Evolutionary conservation across 2,797 vertebrate species (phyloP).

Genomic region (Crax fasciolata): DNA sequence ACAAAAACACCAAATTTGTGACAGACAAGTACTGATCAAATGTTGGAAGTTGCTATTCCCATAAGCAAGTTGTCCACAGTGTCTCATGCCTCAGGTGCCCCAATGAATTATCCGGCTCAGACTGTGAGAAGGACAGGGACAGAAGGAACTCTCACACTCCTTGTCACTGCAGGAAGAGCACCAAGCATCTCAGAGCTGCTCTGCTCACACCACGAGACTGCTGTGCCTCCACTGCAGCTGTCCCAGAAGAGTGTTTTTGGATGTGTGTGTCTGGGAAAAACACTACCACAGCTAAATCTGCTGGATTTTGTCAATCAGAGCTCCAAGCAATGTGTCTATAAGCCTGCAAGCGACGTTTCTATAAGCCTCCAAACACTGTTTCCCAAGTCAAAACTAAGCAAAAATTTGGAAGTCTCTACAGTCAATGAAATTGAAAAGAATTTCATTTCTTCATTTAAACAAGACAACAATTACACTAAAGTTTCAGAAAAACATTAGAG

Average conservation of each 20-base stretch:
- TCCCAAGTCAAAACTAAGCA: background rate
- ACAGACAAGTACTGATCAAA: background rate
- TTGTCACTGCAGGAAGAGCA: background rate
- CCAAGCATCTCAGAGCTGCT: background rate
- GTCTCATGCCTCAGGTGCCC: background rate
- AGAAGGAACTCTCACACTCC: background rate
- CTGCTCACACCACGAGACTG: background rate
- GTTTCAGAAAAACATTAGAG: background rate
- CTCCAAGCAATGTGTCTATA: background rate
- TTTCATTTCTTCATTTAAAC: background rate
- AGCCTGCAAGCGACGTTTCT: background rate
- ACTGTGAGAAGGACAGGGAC: background rate
- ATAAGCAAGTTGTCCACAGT: fast-evolving
- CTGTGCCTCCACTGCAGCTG: background rate
- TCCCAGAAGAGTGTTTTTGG: background rate
- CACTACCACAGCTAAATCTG: background rate
- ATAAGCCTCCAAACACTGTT: background rate
- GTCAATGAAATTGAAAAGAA: background rate
- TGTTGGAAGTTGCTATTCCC: background rate
- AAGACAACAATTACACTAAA: background rate
- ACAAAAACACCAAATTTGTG: background rate
- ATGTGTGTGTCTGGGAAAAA: background rate
- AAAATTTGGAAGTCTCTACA: background rate
- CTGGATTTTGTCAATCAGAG: background rate
- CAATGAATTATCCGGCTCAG: background rate